Evolutionary conservation across 2,888 invertebrate genomes (phyloP).

Genomic region (Keiferia lycopersicella): DNA sequence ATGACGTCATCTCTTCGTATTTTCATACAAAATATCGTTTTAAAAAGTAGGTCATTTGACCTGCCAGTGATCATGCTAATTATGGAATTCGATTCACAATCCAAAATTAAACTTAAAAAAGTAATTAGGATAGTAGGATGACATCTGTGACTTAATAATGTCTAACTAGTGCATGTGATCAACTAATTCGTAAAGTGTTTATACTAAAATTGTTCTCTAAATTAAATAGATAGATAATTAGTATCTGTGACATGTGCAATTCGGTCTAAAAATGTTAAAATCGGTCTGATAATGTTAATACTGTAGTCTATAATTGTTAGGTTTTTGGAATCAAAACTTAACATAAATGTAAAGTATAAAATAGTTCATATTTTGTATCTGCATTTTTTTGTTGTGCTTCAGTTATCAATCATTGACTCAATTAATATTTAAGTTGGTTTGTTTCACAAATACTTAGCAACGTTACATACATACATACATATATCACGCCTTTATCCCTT

Average conservation of each 20-base stretch:
- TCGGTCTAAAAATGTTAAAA: slow-evolving; percentile 40
- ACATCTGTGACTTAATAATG: slow-evolving; percentile 7
- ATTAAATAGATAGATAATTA: slow-evolving; percentile 25
- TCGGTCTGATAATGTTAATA: slow-evolving; percentile 21
- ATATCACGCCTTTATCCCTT: no score
- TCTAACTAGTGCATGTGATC: slow-evolving; percentile 44
- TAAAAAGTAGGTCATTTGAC: no score
- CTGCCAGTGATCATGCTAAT: no score
- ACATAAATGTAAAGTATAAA: slow-evolving; percentile 11
- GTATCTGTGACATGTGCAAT: slow-evolving; percentile 27
- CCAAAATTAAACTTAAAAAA: background rate
- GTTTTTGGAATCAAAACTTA: background rate
- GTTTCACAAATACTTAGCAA: slow-evolving; percentile 18
- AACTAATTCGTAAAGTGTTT: slow-evolving; percentile 40
- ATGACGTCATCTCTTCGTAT: no score
- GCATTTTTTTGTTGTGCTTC: slow-evolving; percentile 43
- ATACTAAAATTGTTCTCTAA: slow-evolving; percentile 42
- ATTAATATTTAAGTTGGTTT: slow-evolving; percentile 26
- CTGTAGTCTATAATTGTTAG: slow-evolving; percentile 22
- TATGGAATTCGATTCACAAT: background rate
- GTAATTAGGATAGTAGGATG: background rate
- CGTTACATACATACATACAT: background rate
- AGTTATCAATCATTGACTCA: slow-evolving; percentile 34
- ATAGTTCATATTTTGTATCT: slow-evolving; percentile 31
- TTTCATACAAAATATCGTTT: no score